Base-by-base conservation (phyloP, 2,888 invertebrate species). In the Philonicus albiceps region DNA sequence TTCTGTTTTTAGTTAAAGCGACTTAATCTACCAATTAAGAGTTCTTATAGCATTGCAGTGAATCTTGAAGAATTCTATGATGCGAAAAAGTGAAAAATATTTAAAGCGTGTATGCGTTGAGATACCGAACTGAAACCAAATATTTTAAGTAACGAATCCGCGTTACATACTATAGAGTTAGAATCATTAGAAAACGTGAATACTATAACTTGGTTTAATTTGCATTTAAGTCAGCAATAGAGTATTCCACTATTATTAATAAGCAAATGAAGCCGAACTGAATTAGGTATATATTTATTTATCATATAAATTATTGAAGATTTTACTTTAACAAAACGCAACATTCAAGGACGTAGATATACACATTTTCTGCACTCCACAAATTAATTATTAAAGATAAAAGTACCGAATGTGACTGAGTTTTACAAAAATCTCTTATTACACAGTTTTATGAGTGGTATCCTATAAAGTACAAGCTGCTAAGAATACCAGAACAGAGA, bases 381-480 rank as follows among this genome's bases (percentile, higher is more conserved):
- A 78, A 27, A 78, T 78, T 78, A 78, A 78, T 78, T 27, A 27
- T 78, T 78, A 13, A 78, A 78, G 55, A 64, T 31, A 83, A 83
- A 64, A 64, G 64, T 16, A 83, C 64, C 64, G 34, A 64, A 83
- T 37, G 49, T 64, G 64, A 34, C 81, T 83, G 81, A 34, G 81
- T 64, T 83, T 64, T 64, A 64, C 81, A 83, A 83, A 83, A 83
- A 83, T 83, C 55, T 83, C 64, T 64, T 37, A 83, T 83, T 83
- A 83, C 64, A 83, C 55, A 64, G 34, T 81, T 81, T 81, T 81
- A 81, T 81, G 81, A 64, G 55, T 19, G 34, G 55, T 81, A 81
- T 55, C n/a, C 34, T 64, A 64, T 19, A 64, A 55, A 31, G 49
- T 6, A 31, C 19, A 83, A 83, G 64, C 81, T 19, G 55, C 64